These are phyloP conservation scores for Cairina moschata DNA, from an alignment of 2,113 vertebrate species.

Conservation along the genomic window DNA sequence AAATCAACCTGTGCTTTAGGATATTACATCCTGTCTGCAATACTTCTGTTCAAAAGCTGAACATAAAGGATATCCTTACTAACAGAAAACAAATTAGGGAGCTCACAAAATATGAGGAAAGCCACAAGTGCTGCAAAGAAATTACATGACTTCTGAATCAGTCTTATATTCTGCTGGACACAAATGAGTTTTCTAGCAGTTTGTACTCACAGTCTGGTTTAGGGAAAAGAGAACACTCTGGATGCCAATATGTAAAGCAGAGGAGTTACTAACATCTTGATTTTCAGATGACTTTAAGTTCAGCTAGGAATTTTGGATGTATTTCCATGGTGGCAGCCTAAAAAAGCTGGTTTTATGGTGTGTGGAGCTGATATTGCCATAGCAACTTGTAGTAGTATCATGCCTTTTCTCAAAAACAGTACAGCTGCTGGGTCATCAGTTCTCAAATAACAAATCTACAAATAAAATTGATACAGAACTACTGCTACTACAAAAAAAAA, in stretches of 20 bases:
- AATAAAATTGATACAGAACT: background rate
- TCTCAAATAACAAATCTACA: background rate
- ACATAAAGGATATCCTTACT: background rate
- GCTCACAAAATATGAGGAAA: background rate
- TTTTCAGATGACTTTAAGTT: background rate
- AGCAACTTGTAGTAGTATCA: background rate
- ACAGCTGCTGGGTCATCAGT: background rate
- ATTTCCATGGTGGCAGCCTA: background rate
- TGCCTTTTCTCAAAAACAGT: background rate
- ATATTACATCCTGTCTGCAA: background rate
- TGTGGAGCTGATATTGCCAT: background rate
- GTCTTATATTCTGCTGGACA: background rate
- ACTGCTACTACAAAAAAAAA: background rate
- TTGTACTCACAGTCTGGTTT: background rate
- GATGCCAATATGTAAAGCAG: background rate
- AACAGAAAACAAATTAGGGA: background rate
- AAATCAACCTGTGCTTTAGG: background rate
- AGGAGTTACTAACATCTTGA: background rate
- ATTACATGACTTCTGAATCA: background rate
- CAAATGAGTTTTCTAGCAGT: background rate
- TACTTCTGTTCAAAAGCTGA: background rate
- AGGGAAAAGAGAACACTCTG: background rate
- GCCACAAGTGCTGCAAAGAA: background rate
- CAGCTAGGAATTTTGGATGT: background rate
- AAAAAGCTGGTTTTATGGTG: background rate